Evolutionary conservation across 2,888 invertebrate genomes (phyloP), one percentile per base, ranked within the genome.

Genomic region (Thymelicus acteon): DNA sequence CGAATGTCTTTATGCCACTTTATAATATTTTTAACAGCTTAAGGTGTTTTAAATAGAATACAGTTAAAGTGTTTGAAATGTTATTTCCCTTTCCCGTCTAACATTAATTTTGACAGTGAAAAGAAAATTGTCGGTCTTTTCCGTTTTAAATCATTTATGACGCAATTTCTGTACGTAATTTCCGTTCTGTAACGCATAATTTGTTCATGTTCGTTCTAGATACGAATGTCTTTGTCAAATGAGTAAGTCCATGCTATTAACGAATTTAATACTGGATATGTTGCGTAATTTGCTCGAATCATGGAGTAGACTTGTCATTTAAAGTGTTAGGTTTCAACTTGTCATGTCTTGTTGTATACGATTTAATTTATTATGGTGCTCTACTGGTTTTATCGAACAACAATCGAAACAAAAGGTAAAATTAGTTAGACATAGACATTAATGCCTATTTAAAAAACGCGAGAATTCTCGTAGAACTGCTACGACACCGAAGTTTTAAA

Each of bases 151-250:
- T 52, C 52, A 52, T 19, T 19, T 19, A 52, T 19, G 52, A 52
- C 52, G 19, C 15, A 52, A 52, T 52, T 57, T 10, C 10, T 44
- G 31, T 37, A 58, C 66, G 47, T 67, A 8, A 39, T 31, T 48
- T 60, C 31, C 67, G 37, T 40, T 60, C 49, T 60, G 60, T 67
- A 62, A 54, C 44, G 31, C 68, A 68, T 68, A 61, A 61, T 62
- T 60, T 60, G 60, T 60, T 67, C 48, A 7, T 40, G 47, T 62
- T 62, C 54, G 62, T 61, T 62, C 62, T 62, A 68, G 44, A 54
- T 67, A 60, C 61, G 44, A 67, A 61, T 61, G 54, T 61, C 15
- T 39, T 49, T 61, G 61, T 67, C 52, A 54, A 67, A 57, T 62
- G 62, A 62, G 31, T 61, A 49, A 62, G 49, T 49, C 62, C n/a